Evolutionary conservation across 2,888 invertebrate species (phyloP), one percentile per base, ranked within the genome.

Genomic region (Oithona nana): DNA sequence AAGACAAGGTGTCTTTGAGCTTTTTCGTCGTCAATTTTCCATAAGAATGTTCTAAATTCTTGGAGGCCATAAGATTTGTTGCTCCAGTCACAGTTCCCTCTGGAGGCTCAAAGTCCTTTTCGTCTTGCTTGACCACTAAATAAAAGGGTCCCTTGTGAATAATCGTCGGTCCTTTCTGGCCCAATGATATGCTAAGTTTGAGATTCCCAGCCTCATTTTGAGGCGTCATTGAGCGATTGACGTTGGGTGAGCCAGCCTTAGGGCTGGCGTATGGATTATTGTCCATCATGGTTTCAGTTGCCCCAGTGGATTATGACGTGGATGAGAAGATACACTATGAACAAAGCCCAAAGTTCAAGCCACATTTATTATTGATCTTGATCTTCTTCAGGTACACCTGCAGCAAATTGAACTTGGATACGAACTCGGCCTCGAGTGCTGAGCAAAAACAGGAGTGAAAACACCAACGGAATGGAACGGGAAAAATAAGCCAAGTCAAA

Each of bases 121-220:
- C 39, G 16, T 39, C 39, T 65, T 63, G 60, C 76, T 92, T 92
- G 85, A 94, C 88, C 85, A 94, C 88, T 74, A 95, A 84, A 78
- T 95, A 95, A 77, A 95, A 95, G 70, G 94, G 94, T 71, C 94
- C 94, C 77, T 89, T 89, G 75, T 92, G 90, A 75, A 94, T 89
- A 70, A 95, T 93, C 3, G 67, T 66, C 64, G 95, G 94, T 16
- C 39, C 39, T 73, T 92, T 93, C 76, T 94, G 94, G 68, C 94
- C 94, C 68, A 95, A 78, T 66, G 92, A 89, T 78, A 95, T 95
- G 68, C 94, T 95, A 69, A 94, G 93, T 79, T 94, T 94, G 68
- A 95, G 80, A 67, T 94, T 95, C 71, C 94, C 95, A 68, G 93
- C 92, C 65, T 94, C 92, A 77, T 94, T 95, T 65, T 94, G 92